A percentile compares a stretch with the other conserved stretches of the same genome.
These are phyloP conservation scores for Pharmacophagus antenor DNA, from an alignment of 2,888 invertebrate species.

Conservation along the genomic window DNA sequence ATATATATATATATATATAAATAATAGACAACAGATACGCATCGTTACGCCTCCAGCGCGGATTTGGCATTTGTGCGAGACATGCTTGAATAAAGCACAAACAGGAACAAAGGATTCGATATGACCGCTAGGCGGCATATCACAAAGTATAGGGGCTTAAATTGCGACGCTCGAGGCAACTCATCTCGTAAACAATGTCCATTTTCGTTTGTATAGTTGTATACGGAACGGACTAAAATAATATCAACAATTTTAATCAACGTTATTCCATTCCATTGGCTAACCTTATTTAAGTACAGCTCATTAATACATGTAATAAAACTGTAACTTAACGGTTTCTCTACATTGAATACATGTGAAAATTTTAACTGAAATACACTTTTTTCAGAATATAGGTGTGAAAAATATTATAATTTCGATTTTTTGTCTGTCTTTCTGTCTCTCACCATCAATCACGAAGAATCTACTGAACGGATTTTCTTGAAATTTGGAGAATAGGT, in stretches of 20 bases:
- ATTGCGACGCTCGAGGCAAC: conserved; percentile 18
- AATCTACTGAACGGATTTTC: too few relatives aligned
- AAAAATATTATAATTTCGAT: too few relatives aligned
- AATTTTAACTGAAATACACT: too few relatives aligned
- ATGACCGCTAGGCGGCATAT: conserved; percentile 9
- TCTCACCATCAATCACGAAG: too few relatives aligned
- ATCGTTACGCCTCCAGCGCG: background rate
- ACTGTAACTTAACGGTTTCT: too few relatives aligned
- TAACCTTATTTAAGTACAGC: background rate
- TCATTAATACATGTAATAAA: background rate
- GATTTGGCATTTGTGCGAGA: conserved; percentile 3
- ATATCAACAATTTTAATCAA: background rate
- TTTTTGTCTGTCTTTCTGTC: too few relatives aligned
- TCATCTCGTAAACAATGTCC: conserved; percentile 7
- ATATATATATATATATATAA: background rate
- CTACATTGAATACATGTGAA: too few relatives aligned
- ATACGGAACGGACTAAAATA: background rate
- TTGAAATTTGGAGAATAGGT: too few relatives aligned
- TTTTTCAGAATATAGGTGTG: too few relatives aligned
- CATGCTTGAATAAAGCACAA: conserved; percentile 3
- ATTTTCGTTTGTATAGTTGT: conserved; percentile 5
- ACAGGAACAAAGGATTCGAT: conserved; percentile 15
- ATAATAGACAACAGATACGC: background rate
- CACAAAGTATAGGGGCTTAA: conserved; percentile 21
- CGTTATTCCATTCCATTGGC: background rate